Evolutionary conservation across 1,140 invertebrate genomes (phyloP), one percentile per base, ranked within the genome.

Genomic region (Drosophila mayri): DNA sequence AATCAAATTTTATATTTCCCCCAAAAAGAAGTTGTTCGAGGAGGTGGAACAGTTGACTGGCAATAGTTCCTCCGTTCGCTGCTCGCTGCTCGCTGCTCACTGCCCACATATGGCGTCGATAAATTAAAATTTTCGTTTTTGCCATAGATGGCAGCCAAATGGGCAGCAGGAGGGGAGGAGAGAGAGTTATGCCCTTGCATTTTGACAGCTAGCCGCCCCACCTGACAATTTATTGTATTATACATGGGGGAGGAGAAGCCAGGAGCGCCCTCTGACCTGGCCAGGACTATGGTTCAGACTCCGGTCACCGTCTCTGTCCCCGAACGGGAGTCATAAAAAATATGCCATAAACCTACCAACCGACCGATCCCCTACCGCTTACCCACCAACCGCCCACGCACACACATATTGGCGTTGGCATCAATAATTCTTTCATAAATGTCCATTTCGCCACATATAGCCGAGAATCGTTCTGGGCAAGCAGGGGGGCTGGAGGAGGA

Each of bases 371-470:
- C 57, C 44, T 25, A 25, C 25, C 25, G 54, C 40, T 28, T 28
- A 28, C 4, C 28, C n/a, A 9, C 20, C 18, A 37, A 70, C 50
- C 47, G 38, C 67, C 44, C 60, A 67, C 66, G 47, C 58, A 61
- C 28, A 57, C 28, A 44, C 79, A 76, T 73, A 75, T 82, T 78
- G 80, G 66, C 70, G 61, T 63, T 81, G 84, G 77, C 88, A 91
- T 90, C 83, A 90, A 90, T 90, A 90, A 90, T 91, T 90, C 87
- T 90, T 90, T 87, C 88, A 90, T 90, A 90, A 90, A 90, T 91
- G 87, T 91, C 87, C 87, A 90, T 90, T 90, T 90, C 87, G 76
- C 79, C 87, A 90, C 88, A 90, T 91, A 80, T 71, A 84, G 77
- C 52, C 68, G 85, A 88, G 85, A 88, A 88, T 84, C 80, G 76